phyloP scores from a whole-genome alignment of 2,113 vertebrate genomes.

The Alces alces region DNA sequence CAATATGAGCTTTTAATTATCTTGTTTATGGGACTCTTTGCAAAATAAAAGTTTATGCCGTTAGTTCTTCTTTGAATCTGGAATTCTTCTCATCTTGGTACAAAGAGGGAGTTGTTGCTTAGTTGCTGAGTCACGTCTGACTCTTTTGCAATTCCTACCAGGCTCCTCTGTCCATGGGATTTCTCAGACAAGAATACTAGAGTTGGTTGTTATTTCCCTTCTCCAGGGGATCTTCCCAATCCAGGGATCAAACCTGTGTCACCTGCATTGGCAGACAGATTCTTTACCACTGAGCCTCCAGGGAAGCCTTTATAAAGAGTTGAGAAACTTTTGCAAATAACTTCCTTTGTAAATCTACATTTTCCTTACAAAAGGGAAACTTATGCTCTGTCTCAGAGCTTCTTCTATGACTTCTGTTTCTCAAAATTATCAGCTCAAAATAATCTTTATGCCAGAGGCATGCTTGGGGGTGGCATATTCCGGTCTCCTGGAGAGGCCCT shows the following conservation, averaged over 20 bases:
- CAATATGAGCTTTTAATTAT: background rate
- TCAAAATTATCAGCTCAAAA: background rate
- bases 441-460: background rate
- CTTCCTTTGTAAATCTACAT: background rate
- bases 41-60: background rate
- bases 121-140: background rate
- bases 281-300: background rate
- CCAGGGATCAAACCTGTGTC: background rate
- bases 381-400: background rate
- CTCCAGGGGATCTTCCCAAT: background rate
- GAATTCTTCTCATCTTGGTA: background rate
- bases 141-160: background rate
- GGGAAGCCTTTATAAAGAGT: background rate
- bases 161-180: background rate
- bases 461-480: background rate
- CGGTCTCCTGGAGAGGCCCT: background rate
- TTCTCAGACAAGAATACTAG: background rate
- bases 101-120: background rate
- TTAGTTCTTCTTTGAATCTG: background rate
- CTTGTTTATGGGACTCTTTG: background rate
- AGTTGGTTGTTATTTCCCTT: background rate
- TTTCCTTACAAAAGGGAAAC: background rate
- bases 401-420: background rate
- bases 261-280: background rate
- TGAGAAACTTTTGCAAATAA: background rate